A percentile compares a stretch with the other conserved stretches of the same genome.
phyloP scores from a whole-genome alignment of 1,140 invertebrate genomes.

The Drosophila ironensis region DNA sequence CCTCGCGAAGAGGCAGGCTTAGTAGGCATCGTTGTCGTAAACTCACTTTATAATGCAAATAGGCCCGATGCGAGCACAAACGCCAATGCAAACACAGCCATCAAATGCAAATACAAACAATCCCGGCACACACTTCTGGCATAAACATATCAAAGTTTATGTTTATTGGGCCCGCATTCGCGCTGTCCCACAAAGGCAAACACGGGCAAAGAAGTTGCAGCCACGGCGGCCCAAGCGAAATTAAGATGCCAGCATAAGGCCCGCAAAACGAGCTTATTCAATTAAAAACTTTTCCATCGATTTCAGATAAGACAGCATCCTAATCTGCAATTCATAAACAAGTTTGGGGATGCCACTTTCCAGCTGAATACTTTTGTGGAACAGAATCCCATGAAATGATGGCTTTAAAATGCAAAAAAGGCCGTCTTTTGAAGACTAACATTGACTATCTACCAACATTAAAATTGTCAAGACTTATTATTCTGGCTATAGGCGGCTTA shows the following conservation, averaged over 20 bases:
- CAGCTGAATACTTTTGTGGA: too few species aligned
- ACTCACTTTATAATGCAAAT: slow-evolving; percentile 77
- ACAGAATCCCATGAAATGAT: too few species aligned
- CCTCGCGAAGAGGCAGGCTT: neutral
- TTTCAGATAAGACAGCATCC: too few species aligned
- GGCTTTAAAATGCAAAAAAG: too few species aligned
- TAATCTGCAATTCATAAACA: neutral
- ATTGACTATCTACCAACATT: too few species aligned
- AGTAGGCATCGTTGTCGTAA: slow-evolving; percentile 40
- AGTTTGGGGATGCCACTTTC: too few species aligned
- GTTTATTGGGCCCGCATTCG: slow-evolving; percentile 64
- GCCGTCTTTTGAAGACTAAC: too few species aligned
- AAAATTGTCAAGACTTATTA: too few species aligned
- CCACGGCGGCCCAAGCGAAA: neutral
- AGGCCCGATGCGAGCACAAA: slow-evolving; percentile 34
- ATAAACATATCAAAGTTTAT: slow-evolving; percentile 77
- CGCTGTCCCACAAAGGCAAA: slow-evolving; percentile 16
- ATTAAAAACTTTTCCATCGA: neutral
- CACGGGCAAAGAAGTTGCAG: slow-evolving; percentile 16
- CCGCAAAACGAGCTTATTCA: neutral
- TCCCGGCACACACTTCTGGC: slow-evolving; percentile 49
- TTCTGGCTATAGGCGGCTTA: too few species aligned
- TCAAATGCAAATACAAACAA: slow-evolving; percentile 17
- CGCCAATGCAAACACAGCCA: slow-evolving; percentile 18
- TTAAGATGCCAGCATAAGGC: neutral